Conservation (phyloP, 2,113 vertebrate genomes). For the Chaetops frenatus region DNA sequence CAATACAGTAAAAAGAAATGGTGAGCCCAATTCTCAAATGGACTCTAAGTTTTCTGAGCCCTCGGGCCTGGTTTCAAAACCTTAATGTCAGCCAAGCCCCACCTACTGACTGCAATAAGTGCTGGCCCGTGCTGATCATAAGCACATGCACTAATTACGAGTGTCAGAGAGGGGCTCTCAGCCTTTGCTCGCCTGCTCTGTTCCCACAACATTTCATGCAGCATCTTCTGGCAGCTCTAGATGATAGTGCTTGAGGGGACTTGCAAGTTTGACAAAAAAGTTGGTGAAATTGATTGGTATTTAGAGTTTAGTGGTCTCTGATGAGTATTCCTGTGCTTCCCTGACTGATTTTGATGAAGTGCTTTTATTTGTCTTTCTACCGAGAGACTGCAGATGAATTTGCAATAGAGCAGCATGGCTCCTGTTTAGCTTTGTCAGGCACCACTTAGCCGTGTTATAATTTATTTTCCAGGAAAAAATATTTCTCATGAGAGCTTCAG, state of each 20-base stretch:
- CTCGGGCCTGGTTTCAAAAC: not conserved
- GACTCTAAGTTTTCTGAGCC: not conserved
- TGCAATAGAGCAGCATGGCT: slow-evolving; percentile 77
- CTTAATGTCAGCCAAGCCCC: not conserved
- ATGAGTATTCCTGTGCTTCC: slow-evolving; percentile 75
- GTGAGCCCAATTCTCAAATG: not conserved
- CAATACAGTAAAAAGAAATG: not conserved
- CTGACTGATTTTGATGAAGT: slow-evolving; percentile 86
- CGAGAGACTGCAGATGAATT: slow-evolving; percentile 79
- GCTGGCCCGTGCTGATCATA: not conserved
- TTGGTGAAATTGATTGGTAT: slow-evolving; percentile 81
- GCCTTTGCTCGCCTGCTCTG: not conserved
- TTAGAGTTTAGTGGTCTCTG: slow-evolving; percentile 80
- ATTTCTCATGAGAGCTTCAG: slow-evolving; percentile 77
- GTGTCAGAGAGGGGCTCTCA: not conserved
- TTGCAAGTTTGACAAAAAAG: slow-evolving; percentile 77
- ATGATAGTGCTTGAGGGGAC: slow-evolving; percentile 67
- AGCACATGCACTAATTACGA: rapidly evolving
- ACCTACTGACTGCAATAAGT: not conserved
- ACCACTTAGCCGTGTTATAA: slow-evolving; percentile 83
- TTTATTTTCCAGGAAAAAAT: slow-evolving; percentile 81
- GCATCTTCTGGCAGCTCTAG: slow-evolving; percentile 59
- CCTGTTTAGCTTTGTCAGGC: slow-evolving; percentile 82
- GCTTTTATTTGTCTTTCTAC: slow-evolving; percentile 82
- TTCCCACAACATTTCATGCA: not conserved